Evolutionary conservation across 2,888 invertebrate genomes (phyloP).

Genomic region (Carterocephalus palaemon): DNA sequence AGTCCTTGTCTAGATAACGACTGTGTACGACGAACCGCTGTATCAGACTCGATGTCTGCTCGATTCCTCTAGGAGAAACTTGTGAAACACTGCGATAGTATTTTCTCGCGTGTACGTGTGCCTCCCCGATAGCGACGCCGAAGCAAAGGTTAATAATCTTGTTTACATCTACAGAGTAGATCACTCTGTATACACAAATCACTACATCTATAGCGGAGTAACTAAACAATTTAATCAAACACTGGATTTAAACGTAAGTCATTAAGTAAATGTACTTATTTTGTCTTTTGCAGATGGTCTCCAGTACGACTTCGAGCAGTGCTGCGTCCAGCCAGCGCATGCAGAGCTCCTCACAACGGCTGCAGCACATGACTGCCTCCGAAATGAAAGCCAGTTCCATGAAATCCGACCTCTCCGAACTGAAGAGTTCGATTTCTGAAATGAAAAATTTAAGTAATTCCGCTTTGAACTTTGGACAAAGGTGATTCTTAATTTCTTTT

Average conservation of each 20-base stretch:
- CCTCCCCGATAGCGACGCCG: constrained; percentile 28
- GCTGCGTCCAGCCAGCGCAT: constrained; percentile 79
- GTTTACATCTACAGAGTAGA: constrained; percentile 28
- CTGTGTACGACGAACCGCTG: constrained; percentile 48
- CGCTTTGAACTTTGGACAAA: constrained; percentile 68
- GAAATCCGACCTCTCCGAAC: constrained; percentile 87
- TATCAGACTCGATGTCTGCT: constrained; percentile 32
- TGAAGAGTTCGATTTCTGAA: constrained; percentile 91
- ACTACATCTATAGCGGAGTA: constrained; percentile 9
- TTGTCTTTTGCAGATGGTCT: constrained; percentile 52
- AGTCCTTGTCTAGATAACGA: constrained; percentile 71
- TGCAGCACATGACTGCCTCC: constrained; percentile 78
- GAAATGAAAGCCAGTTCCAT: constrained; percentile 91
- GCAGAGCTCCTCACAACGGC: constrained; percentile 78
- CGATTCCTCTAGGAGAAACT: constrained; percentile 28
- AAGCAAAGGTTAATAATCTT: constrained; percentile 35
- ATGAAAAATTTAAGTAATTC: constrained; percentile 85
- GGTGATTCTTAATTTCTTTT: constrained; percentile 43
- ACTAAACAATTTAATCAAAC: too few species aligned
- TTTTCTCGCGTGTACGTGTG: constrained; percentile 13
- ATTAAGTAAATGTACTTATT: constrained; percentile 6
- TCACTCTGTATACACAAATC: constrained; percentile 4
- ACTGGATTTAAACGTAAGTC: too few species aligned
- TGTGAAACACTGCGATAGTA: constrained; percentile 20
- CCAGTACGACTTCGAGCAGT: constrained; percentile 80